These are phyloP conservation scores for Copidosoma floridanum DNA, from an alignment of 1,140 invertebrate genomes.

Conservation along the genomic window DNA sequence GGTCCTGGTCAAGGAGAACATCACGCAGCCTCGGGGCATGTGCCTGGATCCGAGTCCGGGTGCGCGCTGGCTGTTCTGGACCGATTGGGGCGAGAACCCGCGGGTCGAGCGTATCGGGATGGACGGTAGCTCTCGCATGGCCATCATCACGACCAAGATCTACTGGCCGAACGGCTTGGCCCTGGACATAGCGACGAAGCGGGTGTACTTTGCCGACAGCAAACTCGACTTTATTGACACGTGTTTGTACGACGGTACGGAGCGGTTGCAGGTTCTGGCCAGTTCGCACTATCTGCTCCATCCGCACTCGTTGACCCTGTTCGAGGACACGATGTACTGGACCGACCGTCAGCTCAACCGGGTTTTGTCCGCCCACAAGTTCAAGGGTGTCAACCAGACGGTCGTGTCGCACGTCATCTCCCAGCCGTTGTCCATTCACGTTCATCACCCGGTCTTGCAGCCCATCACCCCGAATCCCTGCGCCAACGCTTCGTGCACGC, in stretches of 20 bases:
- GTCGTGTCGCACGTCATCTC: slow-evolving; percentile 93
- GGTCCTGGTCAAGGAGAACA: slow-evolving; percentile 87
- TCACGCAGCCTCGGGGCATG: slow-evolving; percentile 92
- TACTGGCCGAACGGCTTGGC: slow-evolving; percentile 98
- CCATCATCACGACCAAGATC: slow-evolving; percentile 93
- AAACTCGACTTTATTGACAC: slow-evolving; percentile 98
- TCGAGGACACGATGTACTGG: slow-evolving; percentile 94
- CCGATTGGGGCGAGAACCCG: slow-evolving; percentile 97
- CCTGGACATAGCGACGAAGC: slow-evolving; percentile 87
- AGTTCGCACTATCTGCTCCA: slow-evolving; percentile 90
- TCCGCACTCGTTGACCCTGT: slow-evolving; percentile 91
- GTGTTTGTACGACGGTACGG: slow-evolving; percentile 93
- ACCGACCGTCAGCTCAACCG: slow-evolving; percentile 91
- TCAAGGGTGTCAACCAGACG: slow-evolving; percentile 84
- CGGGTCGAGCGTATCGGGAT: slow-evolving; percentile 93
- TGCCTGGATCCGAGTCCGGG: slow-evolving; percentile 87
- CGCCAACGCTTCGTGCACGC: slow-evolving; percentile 74
- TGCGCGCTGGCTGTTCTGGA: slow-evolving; percentile 91
- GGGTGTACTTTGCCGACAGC: slow-evolving; percentile 97
- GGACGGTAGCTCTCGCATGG: slow-evolving; percentile 84
- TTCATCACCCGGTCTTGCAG: slow-evolving; percentile 91
- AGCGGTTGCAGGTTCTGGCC: slow-evolving; percentile 82
- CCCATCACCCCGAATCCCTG: slow-evolving; percentile 85
- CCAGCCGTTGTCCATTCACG: slow-evolving; percentile 91
- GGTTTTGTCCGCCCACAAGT: slow-evolving; percentile 87